These are phyloP conservation scores for Trinorchestia longiramus DNA, from an alignment of 1,140 invertebrate genomes.

Conservation along the genomic window DNA sequence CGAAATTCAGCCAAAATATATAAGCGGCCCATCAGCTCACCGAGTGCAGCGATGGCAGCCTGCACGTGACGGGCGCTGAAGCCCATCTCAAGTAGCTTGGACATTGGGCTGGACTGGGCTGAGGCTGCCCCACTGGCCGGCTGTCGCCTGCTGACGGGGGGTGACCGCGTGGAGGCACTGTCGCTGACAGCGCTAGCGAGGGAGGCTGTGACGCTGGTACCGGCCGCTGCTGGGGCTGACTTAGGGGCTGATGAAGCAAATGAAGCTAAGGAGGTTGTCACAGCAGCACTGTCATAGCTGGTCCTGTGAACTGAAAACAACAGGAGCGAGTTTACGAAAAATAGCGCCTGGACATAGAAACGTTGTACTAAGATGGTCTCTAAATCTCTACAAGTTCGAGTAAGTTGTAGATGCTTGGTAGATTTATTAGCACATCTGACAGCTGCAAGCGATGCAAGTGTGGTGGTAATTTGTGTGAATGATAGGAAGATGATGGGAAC, in stretches of 20 bases:
- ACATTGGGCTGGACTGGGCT: conserved; percentile 73
- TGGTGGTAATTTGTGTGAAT: too few relatives aligned
- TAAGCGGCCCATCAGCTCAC: conserved; percentile 65
- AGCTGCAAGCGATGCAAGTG: too few relatives aligned
- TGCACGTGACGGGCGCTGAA: conserved; percentile 76
- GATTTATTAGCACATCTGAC: too few relatives aligned
- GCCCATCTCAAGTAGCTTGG: conserved; percentile 77
- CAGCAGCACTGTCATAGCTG: conserved; percentile 30
- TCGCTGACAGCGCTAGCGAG: conserved; percentile 38
- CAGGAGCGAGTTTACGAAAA: background rate
- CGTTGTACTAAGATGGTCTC: background rate
- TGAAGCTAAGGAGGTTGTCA: background rate
- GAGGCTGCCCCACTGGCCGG: conserved; percentile 55
- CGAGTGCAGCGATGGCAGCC: conserved; percentile 75
- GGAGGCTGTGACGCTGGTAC: background rate
- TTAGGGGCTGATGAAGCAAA: background rate
- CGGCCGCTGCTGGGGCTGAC: conserved; percentile 2
- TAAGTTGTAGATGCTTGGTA: background rate
- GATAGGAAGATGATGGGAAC: too few relatives aligned
- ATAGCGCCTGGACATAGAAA: too few relatives aligned
- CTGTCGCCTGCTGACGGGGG: background rate
- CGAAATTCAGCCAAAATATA: background rate
- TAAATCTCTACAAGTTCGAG: background rate
- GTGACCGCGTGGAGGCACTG: background rate
- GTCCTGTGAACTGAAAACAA: conserved; percentile 9